Conservation (phyloP, 2,888 invertebrate genomes). For the Blastobasis adustella region DNA sequence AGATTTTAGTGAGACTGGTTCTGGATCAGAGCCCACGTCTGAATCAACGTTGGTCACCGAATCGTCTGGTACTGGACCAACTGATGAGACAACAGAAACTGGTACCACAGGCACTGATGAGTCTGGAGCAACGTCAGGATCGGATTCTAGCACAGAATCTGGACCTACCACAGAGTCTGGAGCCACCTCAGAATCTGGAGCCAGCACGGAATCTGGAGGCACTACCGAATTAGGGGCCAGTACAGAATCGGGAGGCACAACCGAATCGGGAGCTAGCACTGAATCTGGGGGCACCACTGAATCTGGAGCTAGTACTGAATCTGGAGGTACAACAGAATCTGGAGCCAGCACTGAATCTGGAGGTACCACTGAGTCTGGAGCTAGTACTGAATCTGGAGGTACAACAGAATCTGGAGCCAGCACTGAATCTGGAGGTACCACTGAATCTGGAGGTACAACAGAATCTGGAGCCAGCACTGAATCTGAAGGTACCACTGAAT, state of each 20-base stretch:
- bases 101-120: conserved; percentile 9
- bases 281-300: conserved; percentile 3
- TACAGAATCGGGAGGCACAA: conserved; percentile 1
- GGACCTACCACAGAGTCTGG: background rate
- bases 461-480: conserved; percentile 7
- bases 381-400: background rate
- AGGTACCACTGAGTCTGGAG: conserved; percentile 9
- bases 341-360: conserved; percentile 10
- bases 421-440: conserved; percentile 8
- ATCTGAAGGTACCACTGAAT: conserved; percentile 12
- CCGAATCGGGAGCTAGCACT: conserved; percentile 2
- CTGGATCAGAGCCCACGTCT: conserved; percentile 18
- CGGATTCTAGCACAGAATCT: background rate
- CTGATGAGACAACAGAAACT: conserved; percentile 7
- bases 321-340: conserved; percentile 4
- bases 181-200: background rate
- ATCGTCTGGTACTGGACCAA: conserved; percentile 9
- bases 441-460: conserved; percentile 5
- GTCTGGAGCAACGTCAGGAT: conserved; percentile 1
- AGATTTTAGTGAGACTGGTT: conserved; percentile 23
- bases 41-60: conserved; percentile 2
- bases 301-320: conserved; percentile 1
- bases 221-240: conserved; percentile 14
- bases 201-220: background rate
- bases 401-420: conserved; percentile 5